Evolutionary conservation across 2,113 vertebrate genomes (phyloP).

Genomic region (Engraulis encrasicolus): DNA sequence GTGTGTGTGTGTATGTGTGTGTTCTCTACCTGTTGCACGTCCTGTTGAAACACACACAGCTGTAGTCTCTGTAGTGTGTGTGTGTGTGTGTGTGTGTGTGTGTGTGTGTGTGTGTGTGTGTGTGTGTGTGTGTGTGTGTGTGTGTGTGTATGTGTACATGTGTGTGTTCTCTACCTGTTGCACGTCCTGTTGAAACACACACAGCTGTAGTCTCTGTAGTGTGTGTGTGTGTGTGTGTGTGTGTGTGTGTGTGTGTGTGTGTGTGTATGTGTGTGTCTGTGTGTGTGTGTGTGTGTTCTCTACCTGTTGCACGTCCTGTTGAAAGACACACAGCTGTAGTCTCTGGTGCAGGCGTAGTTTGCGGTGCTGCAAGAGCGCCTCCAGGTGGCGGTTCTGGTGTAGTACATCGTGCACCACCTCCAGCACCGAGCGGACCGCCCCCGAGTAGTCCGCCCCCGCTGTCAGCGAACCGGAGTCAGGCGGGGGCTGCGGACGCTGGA

Average conservation of each 20-base stretch:
- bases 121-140: not conserved
- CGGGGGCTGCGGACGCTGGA: constrained; percentile 77
- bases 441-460: constrained; percentile 86
- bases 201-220: too few species aligned
- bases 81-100: too few species aligned
- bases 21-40: constrained; percentile 90
- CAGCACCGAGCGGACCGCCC: constrained; percentile 85
- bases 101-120: not conserved
- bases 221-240: not conserved
- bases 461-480: constrained; percentile 85
- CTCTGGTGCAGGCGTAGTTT: constrained; percentile 97
- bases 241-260: not conserved
- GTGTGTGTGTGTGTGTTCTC: not conserved
- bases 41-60: constrained; percentile 97
- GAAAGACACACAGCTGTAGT: constrained; percentile 96
- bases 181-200: too few species aligned
- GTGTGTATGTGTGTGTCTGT: constrained; percentile 18
- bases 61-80: constrained; percentile 90
- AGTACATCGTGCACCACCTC: constrained; percentile 87
- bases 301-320: constrained; percentile 98
- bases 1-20: not conserved
- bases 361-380: constrained; percentile 93
- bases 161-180: too few species aligned
- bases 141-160: not conserved
- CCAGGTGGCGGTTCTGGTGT: constrained; percentile 88